These are phyloP conservation scores for Thunnus thynnus DNA, from an alignment of 2,113 vertebrate genomes.

Conservation along the genomic window DNA sequence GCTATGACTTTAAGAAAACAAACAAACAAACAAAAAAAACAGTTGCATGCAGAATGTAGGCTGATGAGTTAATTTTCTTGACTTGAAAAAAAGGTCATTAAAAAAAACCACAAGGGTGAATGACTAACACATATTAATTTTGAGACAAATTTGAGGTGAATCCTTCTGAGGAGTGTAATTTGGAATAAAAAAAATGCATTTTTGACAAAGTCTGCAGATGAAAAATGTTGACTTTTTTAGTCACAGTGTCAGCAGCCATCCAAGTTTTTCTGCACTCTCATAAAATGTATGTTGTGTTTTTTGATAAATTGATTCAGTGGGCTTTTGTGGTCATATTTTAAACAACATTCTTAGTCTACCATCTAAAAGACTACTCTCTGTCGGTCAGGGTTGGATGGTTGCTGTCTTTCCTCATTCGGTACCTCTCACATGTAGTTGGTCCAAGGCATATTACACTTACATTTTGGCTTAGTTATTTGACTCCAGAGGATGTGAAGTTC, in stretches of 20 bases:
- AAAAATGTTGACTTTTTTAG: background rate
- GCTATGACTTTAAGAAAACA: constrained; percentile 65
- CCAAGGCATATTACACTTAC: background rate
- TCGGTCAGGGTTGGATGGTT: background rate
- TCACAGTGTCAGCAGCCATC: background rate
- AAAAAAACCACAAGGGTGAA: constrained; percentile 51
- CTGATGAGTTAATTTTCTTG: constrained; percentile 60
- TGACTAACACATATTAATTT: constrained; percentile 62
- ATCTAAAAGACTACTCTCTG: no score
- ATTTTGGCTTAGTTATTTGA: no score
- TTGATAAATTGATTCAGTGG: background rate
- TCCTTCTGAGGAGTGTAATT: constrained; percentile 43
- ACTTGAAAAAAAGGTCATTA: constrained; percentile 35
- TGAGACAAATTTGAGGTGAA: constrained; percentile 57
- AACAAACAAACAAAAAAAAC: constrained; percentile 52
- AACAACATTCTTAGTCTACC: background rate
- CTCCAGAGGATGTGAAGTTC: no score
- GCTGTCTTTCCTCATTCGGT: background rate
- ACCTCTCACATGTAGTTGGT: background rate
- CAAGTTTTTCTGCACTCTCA: background rate
- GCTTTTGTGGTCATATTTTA: background rate
- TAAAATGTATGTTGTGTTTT: background rate
- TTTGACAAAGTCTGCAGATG: background rate
- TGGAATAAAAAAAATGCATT: constrained; percentile 12
- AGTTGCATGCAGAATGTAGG: constrained; percentile 78